Percentiles rank a stretch among this genome's conserved stretches.
These are phyloP conservation scores for Caiman crocodilus DNA, from an alignment of 2,797 vertebrate species.

Conservation along the genomic window DNA sequence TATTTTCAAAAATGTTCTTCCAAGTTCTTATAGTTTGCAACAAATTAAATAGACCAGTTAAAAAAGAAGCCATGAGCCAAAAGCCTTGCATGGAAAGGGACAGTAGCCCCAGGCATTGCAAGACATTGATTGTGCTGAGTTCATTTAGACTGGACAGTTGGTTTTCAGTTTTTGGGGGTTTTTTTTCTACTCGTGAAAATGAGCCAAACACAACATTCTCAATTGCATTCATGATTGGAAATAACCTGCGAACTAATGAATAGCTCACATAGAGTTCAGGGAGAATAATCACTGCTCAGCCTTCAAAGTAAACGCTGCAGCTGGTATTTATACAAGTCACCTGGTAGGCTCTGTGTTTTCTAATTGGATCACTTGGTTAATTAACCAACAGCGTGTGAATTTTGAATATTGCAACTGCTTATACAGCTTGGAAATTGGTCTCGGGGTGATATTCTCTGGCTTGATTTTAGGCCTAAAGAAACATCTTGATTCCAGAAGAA, in stretches of 20 bases:
- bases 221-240: conserved; percentile 20
- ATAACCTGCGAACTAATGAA: conserved; percentile 15
- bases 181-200: conserved; percentile 34
- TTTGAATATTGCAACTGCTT: neutral
- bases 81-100: neutral
- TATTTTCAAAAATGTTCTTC: conserved; percentile 12
- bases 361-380: conserved; percentile 18
- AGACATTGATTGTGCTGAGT: neutral
- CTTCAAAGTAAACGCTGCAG: neutral
- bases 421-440: neutral
- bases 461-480: conserved; percentile 44
- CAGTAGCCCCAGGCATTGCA: neutral
- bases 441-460: neutral
- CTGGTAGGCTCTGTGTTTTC: neutral
- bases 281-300: neutral
- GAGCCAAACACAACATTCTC: conserved; percentile 46
- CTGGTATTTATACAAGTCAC: neutral
- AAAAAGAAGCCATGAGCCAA: neutral
- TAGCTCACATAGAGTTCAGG: neutral
- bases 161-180: neutral
- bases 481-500: neutral
- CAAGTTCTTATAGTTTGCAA: neutral
- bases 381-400: conserved; percentile 1
- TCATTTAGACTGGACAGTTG: conserved; percentile 6
- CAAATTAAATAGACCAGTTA: neutral